Conservation (phyloP, 2,888 invertebrate genomes). For the Campoplex nolae region DNA sequence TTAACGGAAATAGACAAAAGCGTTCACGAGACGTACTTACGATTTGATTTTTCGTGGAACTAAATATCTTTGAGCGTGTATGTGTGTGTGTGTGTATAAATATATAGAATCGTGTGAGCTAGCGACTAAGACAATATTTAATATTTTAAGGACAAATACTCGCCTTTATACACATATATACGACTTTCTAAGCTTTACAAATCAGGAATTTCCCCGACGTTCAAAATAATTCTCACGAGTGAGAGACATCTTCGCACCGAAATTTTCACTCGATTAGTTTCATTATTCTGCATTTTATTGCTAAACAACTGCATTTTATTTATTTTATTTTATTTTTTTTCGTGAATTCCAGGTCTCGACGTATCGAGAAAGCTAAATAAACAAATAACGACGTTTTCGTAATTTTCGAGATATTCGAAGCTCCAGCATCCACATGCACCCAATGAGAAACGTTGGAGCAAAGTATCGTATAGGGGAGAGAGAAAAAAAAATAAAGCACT, state of each 20-base stretch:
- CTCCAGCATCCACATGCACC: conserved; percentile 46
- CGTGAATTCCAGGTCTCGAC: conserved; percentile 25
- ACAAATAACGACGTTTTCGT: conserved; percentile 11
- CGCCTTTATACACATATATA: conserved; percentile 41
- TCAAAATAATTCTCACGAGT: conserved; percentile 27
- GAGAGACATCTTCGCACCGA: not conserved
- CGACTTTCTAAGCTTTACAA: conserved; percentile 53
- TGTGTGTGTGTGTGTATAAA: not conserved
- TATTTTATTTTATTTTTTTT: not conserved
- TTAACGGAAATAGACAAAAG: conserved; percentile 31
- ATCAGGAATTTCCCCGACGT: conserved; percentile 61
- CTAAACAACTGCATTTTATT: not conserved
- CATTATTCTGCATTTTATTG: not conserved
- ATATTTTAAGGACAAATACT: conserved; percentile 77
- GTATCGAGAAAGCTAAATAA: conserved; percentile 15
- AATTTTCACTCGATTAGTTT: not conserved
- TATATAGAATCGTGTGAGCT: conserved; percentile 37
- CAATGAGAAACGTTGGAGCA: not conserved
- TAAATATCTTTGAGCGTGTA: not conserved
- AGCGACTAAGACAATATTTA: conserved; percentile 76
- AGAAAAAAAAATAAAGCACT: conserved; percentile 43
- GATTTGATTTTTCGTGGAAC: conserved; percentile 57
- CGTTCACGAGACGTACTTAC: conserved; percentile 30
- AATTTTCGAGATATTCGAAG: conserved; percentile 50
- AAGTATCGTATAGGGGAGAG: not conserved